A percentile compares a stretch with the other conserved stretches of the same genome.
Conservation (phyloP, 2,797 vertebrate genomes). For the Apodemus agrarius region DNA sequence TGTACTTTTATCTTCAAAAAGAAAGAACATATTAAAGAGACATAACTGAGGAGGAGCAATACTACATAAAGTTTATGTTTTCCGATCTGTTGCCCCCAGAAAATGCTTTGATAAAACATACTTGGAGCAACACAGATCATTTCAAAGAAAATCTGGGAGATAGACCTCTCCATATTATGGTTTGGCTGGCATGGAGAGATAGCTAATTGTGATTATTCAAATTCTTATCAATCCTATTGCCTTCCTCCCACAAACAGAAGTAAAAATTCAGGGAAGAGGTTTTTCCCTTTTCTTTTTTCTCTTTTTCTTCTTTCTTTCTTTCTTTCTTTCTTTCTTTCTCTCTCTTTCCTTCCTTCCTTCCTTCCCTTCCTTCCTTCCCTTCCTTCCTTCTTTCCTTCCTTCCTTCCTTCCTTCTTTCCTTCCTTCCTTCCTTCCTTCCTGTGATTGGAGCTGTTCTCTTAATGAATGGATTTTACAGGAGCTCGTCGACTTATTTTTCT, state of each 20-base stretch:
- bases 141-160: constrained; percentile 72
- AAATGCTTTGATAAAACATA: constrained; percentile 81
- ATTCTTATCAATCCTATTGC: constrained; percentile 19
- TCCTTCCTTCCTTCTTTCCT: too few species aligned
- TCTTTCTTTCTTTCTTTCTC: background rate
- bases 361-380: too few species aligned
- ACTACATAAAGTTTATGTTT: constrained; percentile 81
- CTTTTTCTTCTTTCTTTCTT: too few species aligned
- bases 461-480: constrained; percentile 1
- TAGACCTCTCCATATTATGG: constrained; percentile 27
- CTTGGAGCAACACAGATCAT: constrained; percentile 65
- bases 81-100: constrained; percentile 76
- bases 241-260: constrained; percentile 21
- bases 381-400: too few species aligned
- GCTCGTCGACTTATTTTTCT: background rate
- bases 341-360: too few species aligned
- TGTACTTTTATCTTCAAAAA: constrained; percentile 81
- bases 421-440: background rate
- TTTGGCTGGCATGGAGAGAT: constrained; percentile 5
- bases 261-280: background rate
- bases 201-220: constrained; percentile 45
- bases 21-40: constrained; percentile 77
- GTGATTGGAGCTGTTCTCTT: background rate
- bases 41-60: constrained; percentile 76
- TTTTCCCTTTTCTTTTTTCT: background rate